These are phyloP conservation scores for Chromis chromis DNA, from an alignment of 2,797 vertebrate species.

Conservation along the genomic window DNA sequence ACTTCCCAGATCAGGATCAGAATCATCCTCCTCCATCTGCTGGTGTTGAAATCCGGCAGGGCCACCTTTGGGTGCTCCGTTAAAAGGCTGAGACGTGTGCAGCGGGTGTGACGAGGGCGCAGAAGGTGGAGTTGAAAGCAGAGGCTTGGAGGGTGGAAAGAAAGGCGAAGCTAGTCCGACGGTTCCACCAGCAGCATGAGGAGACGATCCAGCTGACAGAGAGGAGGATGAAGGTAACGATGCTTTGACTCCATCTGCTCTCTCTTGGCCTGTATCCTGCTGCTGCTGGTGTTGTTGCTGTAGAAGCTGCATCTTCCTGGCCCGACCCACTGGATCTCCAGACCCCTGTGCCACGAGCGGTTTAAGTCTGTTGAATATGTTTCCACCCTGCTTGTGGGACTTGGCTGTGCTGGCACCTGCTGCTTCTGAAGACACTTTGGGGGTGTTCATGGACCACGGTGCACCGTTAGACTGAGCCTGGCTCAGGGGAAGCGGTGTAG, in stretches of 20 bases:
- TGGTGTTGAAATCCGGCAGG: conserved; percentile 71
- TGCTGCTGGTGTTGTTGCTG: conserved; percentile 86
- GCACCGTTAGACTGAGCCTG: conserved; percentile 85
- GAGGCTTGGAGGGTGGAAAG: conserved; percentile 82
- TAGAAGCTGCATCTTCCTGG: conserved; percentile 86
- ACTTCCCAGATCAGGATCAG: conserved; percentile 78
- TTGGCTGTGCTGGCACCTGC: conserved; percentile 68
- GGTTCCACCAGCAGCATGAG: conserved; percentile 71
- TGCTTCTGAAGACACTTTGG: conserved; percentile 80
- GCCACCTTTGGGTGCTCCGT: conserved; percentile 79
- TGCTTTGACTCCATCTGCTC: conserved; percentile 78
- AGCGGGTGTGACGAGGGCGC: conserved; percentile 78
- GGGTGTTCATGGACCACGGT: conserved; percentile 81
- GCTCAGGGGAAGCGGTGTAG: conserved; percentile 75
- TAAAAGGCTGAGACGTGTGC: conserved; percentile 83
- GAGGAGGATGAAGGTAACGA: conserved; percentile 71
- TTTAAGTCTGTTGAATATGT: conserved; percentile 87
- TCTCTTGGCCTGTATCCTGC: conserved; percentile 80
- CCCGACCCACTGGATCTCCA: conserved; percentile 84
- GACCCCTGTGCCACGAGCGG: conserved; percentile 85
- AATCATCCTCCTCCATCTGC: conserved; percentile 80
- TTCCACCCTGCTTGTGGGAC: conserved; percentile 82
- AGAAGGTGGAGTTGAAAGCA: conserved; percentile 73
- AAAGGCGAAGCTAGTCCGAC: conserved; percentile 80
- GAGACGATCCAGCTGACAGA: conserved; percentile 66